A percentile compares a stretch with the other conserved stretches of the same genome.
These are phyloP conservation scores for Pemphigus obesinymphae DNA, from an alignment of 1,140 invertebrate species.

Conservation along the genomic window DNA sequence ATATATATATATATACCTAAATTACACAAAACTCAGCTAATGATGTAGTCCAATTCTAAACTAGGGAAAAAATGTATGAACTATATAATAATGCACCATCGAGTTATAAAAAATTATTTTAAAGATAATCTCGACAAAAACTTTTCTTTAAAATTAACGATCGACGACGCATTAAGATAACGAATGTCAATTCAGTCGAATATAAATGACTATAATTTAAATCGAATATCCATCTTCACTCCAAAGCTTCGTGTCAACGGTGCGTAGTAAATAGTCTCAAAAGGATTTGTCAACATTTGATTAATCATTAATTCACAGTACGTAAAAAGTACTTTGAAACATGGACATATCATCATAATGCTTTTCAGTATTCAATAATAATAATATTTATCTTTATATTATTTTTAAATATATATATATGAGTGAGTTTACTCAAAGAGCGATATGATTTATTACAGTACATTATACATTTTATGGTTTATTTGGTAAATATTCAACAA, in stretches of 20 bases:
- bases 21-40: too few species aligned
- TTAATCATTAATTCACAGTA: constrained; percentile 23
- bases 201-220: constrained; percentile 37
- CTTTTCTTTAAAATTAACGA: background rate
- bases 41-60: background rate
- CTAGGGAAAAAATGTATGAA: background rate
- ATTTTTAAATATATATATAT: background rate
- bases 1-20: too few species aligned
- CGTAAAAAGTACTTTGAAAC: background rate
- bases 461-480: too few species aligned
- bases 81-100: background rate
- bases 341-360: background rate
- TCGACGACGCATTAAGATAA: constrained; percentile 23
- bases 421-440: too few species aligned
- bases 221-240: constrained; percentile 31
- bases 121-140: background rate
- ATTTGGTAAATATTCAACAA: too few species aligned
- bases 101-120: background rate
- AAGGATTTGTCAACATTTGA: constrained; percentile 30
- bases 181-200: constrained; percentile 17
- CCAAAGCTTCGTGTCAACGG: constrained; percentile 14
- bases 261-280: constrained; percentile 6
- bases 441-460: too few species aligned
- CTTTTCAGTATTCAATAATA: background rate
- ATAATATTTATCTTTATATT: background rate